Percentiles rank a stretch among this genome's conserved stretches.
These are phyloP conservation scores for Orius insidiosus DNA, from an alignment of 1,140 invertebrate species.

Conservation along the genomic window DNA sequence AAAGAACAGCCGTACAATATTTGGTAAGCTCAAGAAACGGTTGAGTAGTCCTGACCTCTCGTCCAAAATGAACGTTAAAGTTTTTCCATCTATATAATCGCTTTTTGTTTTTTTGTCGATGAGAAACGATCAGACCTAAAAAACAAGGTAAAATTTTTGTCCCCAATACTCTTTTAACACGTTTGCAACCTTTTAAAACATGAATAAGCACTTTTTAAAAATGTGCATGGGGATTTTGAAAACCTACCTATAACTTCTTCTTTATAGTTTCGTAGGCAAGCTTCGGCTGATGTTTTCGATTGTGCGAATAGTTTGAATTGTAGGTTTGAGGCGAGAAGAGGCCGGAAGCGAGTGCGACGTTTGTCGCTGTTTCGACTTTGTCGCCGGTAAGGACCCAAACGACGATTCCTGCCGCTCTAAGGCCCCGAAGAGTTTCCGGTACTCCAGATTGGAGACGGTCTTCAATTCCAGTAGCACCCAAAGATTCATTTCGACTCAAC, in stretches of 20 bases:
- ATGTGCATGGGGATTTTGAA: too few species aligned
- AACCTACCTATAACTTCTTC: conserved; percentile 29
- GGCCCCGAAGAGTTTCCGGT: conserved; percentile 65
- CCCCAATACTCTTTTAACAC: too few species aligned
- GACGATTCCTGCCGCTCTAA: conserved; percentile 75
- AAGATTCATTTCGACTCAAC: conserved; percentile 70
- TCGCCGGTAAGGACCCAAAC: conserved; percentile 96
- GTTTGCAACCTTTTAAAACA: too few species aligned
- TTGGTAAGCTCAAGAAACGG: conserved; percentile 80
- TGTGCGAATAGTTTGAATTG: conserved; percentile 63
- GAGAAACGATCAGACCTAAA: background rate
- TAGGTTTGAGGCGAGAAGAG: conserved; percentile 77
- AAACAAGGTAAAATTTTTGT: too few species aligned
- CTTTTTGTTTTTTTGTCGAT: conserved; percentile 23
- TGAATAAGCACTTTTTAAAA: background rate
- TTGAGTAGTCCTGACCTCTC: conserved; percentile 53
- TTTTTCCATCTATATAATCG: conserved; percentile 89
- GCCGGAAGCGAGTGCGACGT: conserved; percentile 88
- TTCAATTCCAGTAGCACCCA: conserved; percentile 84
- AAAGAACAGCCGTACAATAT: conserved; percentile 80
- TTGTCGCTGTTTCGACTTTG: conserved; percentile 93
- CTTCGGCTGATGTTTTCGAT: conserved; percentile 68
- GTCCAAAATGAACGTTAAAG: conserved; percentile 48
- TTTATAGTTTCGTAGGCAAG: conserved; percentile 54
- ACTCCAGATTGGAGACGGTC: conserved; percentile 84